Evolutionary conservation across 2,113 vertebrate genomes (phyloP).

Genomic region (Jacana jacana): DNA sequence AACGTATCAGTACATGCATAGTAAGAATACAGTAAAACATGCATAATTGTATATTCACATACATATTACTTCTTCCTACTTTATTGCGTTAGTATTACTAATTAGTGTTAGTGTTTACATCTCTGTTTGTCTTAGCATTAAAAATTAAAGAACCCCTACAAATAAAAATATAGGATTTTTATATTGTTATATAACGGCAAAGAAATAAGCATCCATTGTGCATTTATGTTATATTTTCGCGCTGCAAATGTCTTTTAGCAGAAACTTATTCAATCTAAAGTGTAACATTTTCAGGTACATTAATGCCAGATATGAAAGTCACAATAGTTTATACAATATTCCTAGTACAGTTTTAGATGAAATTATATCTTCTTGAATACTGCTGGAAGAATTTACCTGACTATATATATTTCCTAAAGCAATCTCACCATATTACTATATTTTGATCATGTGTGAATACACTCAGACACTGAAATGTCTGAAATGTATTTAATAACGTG

Average conservation of each 20-base stretch:
- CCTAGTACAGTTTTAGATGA: background rate
- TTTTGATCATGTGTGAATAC: background rate
- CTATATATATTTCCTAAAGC: background rate
- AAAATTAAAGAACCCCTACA: background rate
- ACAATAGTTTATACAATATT: constrained; percentile 5
- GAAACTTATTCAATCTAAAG: background rate
- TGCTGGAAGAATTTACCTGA: background rate
- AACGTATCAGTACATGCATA: background rate
- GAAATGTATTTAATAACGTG: background rate
- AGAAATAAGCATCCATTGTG: background rate
- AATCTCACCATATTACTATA: background rate
- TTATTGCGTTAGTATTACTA: background rate
- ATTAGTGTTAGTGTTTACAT: background rate
- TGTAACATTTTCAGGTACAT: constrained; percentile 15
- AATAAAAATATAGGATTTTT: background rate
- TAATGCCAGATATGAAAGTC: constrained; percentile 29
- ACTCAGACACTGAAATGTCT: background rate
- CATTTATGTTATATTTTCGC: background rate
- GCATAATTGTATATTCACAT: background rate
- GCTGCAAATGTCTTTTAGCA: background rate
- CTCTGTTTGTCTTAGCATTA: background rate
- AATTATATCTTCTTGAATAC: background rate
- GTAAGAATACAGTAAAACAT: background rate
- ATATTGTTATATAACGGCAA: background rate
- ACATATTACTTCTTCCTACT: background rate